phyloP scores from a whole-genome alignment of 1,140 invertebrate genomes.

The Zaprionus kolodkinae region DNA sequence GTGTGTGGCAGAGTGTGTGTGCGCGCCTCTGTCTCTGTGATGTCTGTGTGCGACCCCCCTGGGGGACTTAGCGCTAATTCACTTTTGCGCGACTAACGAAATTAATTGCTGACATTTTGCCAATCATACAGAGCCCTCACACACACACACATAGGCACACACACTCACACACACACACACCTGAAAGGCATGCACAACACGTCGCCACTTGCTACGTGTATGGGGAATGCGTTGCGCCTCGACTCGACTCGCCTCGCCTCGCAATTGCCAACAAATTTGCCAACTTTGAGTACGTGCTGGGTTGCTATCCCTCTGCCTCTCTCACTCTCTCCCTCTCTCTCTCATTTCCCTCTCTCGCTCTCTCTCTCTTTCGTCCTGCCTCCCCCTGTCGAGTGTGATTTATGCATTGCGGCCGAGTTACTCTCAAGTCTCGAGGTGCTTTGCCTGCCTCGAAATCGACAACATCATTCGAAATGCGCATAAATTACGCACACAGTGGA shows the following conservation, averaged over 20 bases:
- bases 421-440: constrained; percentile 16
- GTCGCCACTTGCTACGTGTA: constrained; percentile 14
- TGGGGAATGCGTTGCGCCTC: constrained; percentile 32
- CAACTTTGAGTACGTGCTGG: constrained; percentile 37
- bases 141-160: constrained; percentile 29
- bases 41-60: constrained; percentile 6
- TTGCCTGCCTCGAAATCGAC: constrained; percentile 29
- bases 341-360: too few species aligned
- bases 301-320: not conserved
- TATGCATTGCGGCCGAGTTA: constrained; percentile 32
- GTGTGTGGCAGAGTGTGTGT: constrained; percentile 5
- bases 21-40: constrained; percentile 29
- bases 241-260: constrained; percentile 36
- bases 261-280: constrained; percentile 41
- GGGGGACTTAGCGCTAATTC: constrained; percentile 67
- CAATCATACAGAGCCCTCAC: constrained; percentile 36
- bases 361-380: not conserved
- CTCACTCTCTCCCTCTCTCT: not conserved
- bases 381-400: constrained; percentile 21
- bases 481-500: constrained; percentile 57
- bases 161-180: constrained; percentile 11
- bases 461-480: constrained; percentile 59
- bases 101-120: constrained; percentile 77
- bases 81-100: constrained; percentile 68
- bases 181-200: constrained; percentile 3